These are phyloP conservation scores for Poeciliopsis turrubarensis DNA, from an alignment of 2,113 vertebrate species.

Conservation along the genomic window DNA sequence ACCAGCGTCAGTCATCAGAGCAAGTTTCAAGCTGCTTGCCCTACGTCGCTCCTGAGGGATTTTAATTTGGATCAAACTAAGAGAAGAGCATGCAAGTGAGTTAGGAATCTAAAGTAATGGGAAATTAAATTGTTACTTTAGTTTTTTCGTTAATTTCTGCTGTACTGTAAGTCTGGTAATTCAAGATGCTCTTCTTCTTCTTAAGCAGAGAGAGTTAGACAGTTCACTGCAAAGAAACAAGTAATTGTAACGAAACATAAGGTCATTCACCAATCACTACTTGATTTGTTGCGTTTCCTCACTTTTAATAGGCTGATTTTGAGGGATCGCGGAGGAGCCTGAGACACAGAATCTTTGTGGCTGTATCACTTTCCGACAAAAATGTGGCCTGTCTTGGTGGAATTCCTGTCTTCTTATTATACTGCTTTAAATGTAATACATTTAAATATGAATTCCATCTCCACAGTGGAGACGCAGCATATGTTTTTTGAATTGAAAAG, in stretches of 20 bases:
- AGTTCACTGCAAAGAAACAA: background rate
- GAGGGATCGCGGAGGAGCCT: constrained; percentile 10
- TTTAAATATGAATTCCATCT: constrained; percentile 77
- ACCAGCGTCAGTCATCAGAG: no score
- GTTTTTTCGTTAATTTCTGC: background rate
- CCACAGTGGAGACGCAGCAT: constrained; percentile 70
- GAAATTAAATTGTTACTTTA: background rate
- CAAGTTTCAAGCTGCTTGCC: no score
- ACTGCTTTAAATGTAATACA: constrained; percentile 71
- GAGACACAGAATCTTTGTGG: constrained; percentile 29
- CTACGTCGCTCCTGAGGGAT: background rate
- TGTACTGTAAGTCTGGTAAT: background rate
- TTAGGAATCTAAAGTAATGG: background rate
- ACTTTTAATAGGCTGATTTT: constrained; percentile 24
- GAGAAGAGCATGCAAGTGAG: background rate
- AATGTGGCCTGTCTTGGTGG: constrained; percentile 35
- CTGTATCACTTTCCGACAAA: constrained; percentile 28
- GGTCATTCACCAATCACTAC: constrained; percentile 7
- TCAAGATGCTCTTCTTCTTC: background rate
- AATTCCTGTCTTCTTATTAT: constrained; percentile 63
- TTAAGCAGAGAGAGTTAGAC: background rate
- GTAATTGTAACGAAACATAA: background rate
- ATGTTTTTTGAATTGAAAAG: constrained; percentile 75
- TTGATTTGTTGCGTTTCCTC: constrained; percentile 12
- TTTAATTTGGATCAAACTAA: background rate